Evolutionary conservation across 2,888 invertebrate species (phyloP), one percentile per base, ranked within the genome.

Genomic region (Atethmia centrago): DNA sequence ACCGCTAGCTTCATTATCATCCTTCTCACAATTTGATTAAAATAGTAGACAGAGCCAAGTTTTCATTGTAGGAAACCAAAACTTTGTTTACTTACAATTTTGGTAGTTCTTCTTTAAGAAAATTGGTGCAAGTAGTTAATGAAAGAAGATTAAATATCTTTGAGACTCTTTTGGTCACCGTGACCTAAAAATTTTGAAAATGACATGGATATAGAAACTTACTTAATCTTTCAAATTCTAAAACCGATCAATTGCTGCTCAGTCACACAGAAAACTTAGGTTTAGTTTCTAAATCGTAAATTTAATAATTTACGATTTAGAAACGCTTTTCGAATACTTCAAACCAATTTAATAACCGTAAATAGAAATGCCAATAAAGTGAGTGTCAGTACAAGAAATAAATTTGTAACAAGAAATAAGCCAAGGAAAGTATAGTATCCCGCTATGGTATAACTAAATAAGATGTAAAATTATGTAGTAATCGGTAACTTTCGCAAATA

Each of bases 11-110:
- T 77, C 55, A 81, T 83, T 83, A 86, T 62, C 68, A 75, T 70
- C 71, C 63, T 80, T 71, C 77, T 66, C 62, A 72, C 51, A 77
- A 86, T 80, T 86, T 83, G 82, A 86, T 85, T 85, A 79, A 80
- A 86, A 76, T 80, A 76, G 69, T 75, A 73, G 61, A 64, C 45
- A 7, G 45, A 65, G 72, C 77, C 64, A 85, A 85, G 72, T 80
- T 76, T 67, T 67, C 74, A 71, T 14, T 69, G 72, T 67, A 45
- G 56, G 10, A 61, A 61, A 36, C 12, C 55, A 69, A 49, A 42
- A 77, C 19, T 47, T 69, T 79, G 51, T 82, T 74, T 74, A 59
- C 45, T 42, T 66, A 16, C 7, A 49, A 55, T 71, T 67, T 71
- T 31, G 28, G 25, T 28, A 65, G 77, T 64, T 66, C 31, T 69